phyloP scores from a whole-genome alignment of 2,888 invertebrate species.

The Diabrotica balteata region DNA sequence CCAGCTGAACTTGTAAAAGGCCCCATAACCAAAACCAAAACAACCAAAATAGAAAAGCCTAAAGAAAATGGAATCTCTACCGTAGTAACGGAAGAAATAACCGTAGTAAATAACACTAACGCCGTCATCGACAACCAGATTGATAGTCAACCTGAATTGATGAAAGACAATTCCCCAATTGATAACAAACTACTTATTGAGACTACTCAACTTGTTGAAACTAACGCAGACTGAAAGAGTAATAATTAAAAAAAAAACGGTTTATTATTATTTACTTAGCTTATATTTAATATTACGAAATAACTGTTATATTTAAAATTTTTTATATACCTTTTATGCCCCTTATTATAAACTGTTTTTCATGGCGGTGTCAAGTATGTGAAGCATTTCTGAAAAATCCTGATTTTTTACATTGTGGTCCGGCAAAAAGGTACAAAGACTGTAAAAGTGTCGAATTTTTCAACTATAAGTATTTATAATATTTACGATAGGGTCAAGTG shows the following conservation, averaged over 20 bases:
- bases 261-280: slow-evolving; percentile 27
- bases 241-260: slow-evolving; percentile 23
- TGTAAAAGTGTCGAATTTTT: too few species aligned
- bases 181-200: slow-evolving; percentile 55
- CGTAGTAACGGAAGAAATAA: slow-evolving; percentile 47
- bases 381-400: slow-evolving; percentile 18
- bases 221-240: slow-evolving; percentile 54
- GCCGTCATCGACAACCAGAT: slow-evolving; percentile 4
- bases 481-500: too few species aligned
- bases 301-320: slow-evolving; percentile 49
- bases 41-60: slow-evolving; percentile 51
- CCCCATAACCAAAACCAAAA: slow-evolving; percentile 44
- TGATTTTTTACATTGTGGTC: slow-evolving; percentile 36
- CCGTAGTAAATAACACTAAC: slow-evolving; percentile 40
- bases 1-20: slow-evolving; percentile 44
- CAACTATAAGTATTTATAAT: too few species aligned
- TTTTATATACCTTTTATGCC: slow-evolving; percentile 53
- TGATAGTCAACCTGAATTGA: slow-evolving; percentile 45
- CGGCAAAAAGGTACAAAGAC: too few species aligned
- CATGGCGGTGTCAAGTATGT: slow-evolving; percentile 5
- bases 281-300: slow-evolving; percentile 33
- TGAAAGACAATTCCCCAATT: slow-evolving; percentile 58
- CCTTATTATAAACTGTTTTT: slow-evolving; percentile 26
- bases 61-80: slow-evolving; percentile 52
- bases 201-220: slow-evolving; percentile 47